These are phyloP conservation scores for Uloborus plumipes DNA, from an alignment of 2,888 invertebrate species.

Conservation along the genomic window DNA sequence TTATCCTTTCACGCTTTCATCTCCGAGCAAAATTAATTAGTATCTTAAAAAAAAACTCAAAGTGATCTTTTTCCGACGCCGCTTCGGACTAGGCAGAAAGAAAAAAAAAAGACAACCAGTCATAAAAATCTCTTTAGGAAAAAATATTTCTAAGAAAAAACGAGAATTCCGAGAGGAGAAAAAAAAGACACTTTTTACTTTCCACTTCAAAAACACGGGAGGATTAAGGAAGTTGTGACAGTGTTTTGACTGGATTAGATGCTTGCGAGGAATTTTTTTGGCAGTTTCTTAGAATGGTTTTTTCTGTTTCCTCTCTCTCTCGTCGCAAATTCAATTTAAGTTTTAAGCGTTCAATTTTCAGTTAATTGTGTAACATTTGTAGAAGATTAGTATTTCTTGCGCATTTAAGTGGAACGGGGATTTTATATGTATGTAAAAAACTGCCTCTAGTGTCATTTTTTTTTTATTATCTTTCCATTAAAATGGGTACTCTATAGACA, in stretches of 20 bases:
- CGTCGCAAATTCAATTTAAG: neutral
- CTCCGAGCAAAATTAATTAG: conserved; percentile 18
- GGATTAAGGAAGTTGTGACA: conserved; percentile 37
- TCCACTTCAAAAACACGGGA: conserved; percentile 43
- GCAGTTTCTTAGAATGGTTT: conserved; percentile 13
- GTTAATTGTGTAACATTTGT: conserved; percentile 53
- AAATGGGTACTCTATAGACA: too few relatives aligned
- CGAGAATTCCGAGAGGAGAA: neutral
- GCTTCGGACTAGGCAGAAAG: neutral
- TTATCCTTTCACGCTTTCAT: conserved; percentile 4
- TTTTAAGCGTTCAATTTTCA: conserved; percentile 10
- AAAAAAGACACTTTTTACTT: conserved; percentile 34
- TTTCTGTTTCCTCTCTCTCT: neutral
- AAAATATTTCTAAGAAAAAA: neutral
- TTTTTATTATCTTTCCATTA: neutral
- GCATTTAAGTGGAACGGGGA: neutral
- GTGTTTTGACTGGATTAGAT: conserved; percentile 53
- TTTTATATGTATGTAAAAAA: conserved; percentile 12
- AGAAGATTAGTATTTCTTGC: conserved; percentile 33
- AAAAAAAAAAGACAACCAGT: conserved; percentile 11
- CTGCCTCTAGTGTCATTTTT: neutral
- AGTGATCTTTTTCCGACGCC: conserved; percentile 8
- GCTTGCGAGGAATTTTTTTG: conserved; percentile 22
- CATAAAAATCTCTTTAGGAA: neutral
- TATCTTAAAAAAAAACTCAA: conserved; percentile 11